Percentiles rank a stretch among this genome's conserved stretches.
Conservation (phyloP, 2,888 invertebrate species). For the Sminthurinus aureus region DNA sequence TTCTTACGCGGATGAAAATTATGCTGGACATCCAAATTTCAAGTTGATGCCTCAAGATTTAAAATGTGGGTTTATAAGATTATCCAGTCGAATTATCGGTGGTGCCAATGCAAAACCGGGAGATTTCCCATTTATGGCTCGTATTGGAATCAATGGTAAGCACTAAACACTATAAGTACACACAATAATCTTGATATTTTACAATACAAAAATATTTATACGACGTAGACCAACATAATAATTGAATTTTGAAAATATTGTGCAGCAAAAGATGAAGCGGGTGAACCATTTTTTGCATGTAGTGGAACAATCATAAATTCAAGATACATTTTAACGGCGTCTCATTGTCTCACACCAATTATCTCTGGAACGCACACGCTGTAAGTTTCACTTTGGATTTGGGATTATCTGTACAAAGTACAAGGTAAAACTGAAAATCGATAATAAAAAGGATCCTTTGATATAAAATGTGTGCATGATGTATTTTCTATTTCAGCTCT, state of each 20-base stretch:
- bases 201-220: too few species aligned
- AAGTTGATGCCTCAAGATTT: constrained; percentile 23
- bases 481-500: background rate
- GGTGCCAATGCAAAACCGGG: constrained; percentile 46
- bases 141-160: constrained; percentile 42
- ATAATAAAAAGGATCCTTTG: too few species aligned
- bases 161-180: background rate
- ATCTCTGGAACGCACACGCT: background rate
- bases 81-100: constrained; percentile 49
- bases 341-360: constrained; percentile 26
- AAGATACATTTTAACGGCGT: constrained; percentile 37
- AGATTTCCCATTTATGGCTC: constrained; percentile 55
- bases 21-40: constrained; percentile 28
- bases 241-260: background rate
- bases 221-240: background rate
- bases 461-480: too few species aligned
- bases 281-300: background rate
- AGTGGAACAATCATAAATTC: constrained; percentile 26
- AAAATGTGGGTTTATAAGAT: constrained; percentile 19
- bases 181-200: background rate
- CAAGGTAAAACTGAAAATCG: too few species aligned
- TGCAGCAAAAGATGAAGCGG: background rate
- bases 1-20: background rate
- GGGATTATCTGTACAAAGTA: background rate
- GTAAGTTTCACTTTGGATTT: background rate